Percentiles rank a stretch among this genome's conserved stretches.
phyloP scores from a whole-genome alignment of 2,888 invertebrate genomes.

The Drosophila suboccidentalis region DNA sequence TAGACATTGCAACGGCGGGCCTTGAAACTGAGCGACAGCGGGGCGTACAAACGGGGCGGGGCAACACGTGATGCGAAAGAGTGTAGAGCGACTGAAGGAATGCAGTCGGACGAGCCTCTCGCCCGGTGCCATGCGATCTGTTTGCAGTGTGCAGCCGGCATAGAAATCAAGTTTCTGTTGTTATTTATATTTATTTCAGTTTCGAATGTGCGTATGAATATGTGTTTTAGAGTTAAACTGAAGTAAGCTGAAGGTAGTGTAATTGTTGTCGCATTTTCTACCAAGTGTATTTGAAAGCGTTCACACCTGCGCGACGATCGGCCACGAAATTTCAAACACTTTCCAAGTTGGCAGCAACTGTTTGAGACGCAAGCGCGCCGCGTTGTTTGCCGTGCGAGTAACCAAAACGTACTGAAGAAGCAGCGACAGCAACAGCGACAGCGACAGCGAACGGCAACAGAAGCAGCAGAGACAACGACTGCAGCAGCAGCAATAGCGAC shows the following conservation, averaged over 20 bases:
- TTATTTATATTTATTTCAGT: conserved; percentile 19
- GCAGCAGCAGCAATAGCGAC: conserved; percentile 37
- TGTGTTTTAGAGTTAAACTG: neutral
- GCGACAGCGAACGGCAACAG: conserved; percentile 32
- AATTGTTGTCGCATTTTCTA: conserved; percentile 21
- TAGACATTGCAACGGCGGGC: conserved; percentile 15
- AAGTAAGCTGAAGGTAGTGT: neutral
- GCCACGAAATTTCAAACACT: conserved; percentile 43
- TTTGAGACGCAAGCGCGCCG: conserved; percentile 62
- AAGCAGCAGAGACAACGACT: conserved; percentile 26
- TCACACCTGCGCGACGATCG: conserved; percentile 59
- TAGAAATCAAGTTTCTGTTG: conserved; percentile 48
- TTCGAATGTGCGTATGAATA: neutral
- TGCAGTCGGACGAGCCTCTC: conserved; percentile 77
- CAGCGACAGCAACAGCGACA: conserved; percentile 35
- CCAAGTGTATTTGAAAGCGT: conserved; percentile 15
- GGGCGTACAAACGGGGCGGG: conserved; percentile 5
- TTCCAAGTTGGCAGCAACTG: conserved; percentile 28
- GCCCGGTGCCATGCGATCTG: conserved; percentile 23
- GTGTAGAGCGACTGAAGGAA: conserved; percentile 49
- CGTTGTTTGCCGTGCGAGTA: conserved; percentile 66
- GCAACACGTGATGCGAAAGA: conserved; percentile 58
- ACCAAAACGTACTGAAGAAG: conserved; percentile 70
- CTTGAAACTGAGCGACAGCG: conserved; percentile 45
- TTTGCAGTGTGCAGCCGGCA: conserved; percentile 40